phyloP scores from a whole-genome alignment of 1,140 invertebrate genomes.

The Cydia pomonella region DNA sequence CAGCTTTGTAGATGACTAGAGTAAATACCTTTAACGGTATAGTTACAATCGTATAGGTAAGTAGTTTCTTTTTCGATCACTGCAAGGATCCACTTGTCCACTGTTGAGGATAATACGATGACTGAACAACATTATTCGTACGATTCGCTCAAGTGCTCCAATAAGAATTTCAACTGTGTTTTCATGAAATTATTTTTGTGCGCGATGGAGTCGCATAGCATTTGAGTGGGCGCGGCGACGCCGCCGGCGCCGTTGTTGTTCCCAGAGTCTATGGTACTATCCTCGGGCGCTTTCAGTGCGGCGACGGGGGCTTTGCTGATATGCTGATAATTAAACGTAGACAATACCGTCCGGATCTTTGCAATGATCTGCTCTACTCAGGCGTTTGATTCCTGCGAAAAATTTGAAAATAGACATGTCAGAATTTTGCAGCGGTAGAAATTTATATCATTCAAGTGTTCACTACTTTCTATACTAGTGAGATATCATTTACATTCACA shows the following conservation, averaged over 20 bases:
- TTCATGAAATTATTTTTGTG: conserved; percentile 78
- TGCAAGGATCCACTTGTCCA: conserved; percentile 79
- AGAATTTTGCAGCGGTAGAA: conserved; percentile 55
- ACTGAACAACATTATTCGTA: conserved; percentile 78
- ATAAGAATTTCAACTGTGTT: conserved; percentile 80
- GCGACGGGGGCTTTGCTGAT: conserved; percentile 80
- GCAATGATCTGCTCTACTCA: conserved; percentile 90
- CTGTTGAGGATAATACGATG: conserved; percentile 73
- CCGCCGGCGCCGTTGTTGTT: conserved; percentile 71
- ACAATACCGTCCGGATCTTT: conserved; percentile 87
- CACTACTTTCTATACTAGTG: conserved; percentile 64
- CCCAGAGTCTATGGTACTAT: conserved; percentile 62
- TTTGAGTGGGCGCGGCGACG: conserved; percentile 67
- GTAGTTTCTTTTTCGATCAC: conserved; percentile 74
- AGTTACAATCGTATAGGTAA: conserved; percentile 61
- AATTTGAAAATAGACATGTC: conserved; percentile 73
- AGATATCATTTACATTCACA: conserved; percentile 48
- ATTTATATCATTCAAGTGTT: conserved; percentile 57
- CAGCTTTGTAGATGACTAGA: conserved; percentile 80
- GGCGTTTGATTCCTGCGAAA: conserved; percentile 87
- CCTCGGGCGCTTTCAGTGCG: conserved; percentile 72
- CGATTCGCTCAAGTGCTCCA: conserved; percentile 82
- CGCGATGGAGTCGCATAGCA: conserved; percentile 75
- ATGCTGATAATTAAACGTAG: conserved; percentile 87
- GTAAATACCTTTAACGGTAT: conserved; percentile 74